Evolutionary conservation across 2,797 vertebrate species (phyloP), one percentile per base, ranked within the genome.

Genomic region (Holocentrus rufus): DNA sequence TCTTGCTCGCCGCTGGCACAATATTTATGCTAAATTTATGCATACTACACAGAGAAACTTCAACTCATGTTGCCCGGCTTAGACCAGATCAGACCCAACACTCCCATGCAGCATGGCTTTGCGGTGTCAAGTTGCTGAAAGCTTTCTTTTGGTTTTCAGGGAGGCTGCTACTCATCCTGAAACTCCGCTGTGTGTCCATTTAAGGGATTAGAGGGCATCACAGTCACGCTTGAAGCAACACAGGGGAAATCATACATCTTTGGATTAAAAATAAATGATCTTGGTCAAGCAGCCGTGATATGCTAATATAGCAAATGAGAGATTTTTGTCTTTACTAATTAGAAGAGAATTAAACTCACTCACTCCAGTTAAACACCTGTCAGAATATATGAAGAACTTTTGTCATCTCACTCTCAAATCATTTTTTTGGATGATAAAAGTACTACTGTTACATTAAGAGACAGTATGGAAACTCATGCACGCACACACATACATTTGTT

Each of bases 11-110:
- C 56, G 2, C 30, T 31, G 17, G 57, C 39, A 7, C 17, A 55
- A 23, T 47, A 47, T 49, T 68, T n/a, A 57, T n/a, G 54, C 46
- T 4, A 52, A 59, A 42, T 60, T 1, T 52, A 69, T 52, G 67
- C 67, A 1, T 13, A 18, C 56, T 60, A 23, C 27, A 52, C 44
- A 27, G 39, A 49, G 52, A 27, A 44, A 60, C 36, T 44, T 60
- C 36, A 22, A 34, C 36, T 20, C 17, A 36, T 4, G 31, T n/a
- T n/a, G n/a, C 34, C 36, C 58, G 18, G 2, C 49, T 49, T 31
- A 30, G 39, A 47, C 25, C 20, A 47, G 25, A 64, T n/a, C 44
- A 31, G 23, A 64, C 59, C 27, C 7, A 42, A 9, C 20, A 39
- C 15, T 57, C 31, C 0, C 13, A 23, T 17, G 42, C 36, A 46